Base-by-base conservation (phyloP, 2,797 vertebrate genomes). In the Prunella strophiata region DNA sequence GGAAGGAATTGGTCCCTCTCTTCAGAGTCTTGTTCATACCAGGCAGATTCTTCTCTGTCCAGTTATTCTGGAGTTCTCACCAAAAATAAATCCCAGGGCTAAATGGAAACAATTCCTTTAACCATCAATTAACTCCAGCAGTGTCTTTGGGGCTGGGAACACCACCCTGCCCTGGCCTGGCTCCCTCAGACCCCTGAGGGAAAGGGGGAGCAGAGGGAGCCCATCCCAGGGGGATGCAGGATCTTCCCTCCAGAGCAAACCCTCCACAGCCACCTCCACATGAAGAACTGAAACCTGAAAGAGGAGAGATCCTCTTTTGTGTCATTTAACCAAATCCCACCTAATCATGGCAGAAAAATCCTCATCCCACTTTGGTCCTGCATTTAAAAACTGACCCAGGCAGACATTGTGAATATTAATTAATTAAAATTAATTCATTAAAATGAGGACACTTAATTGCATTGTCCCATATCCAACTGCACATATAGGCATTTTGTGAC, bases 11-110 rank as follows among this genome's bases (percentile, higher is more conserved):
- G 55, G 71, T 48, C 42, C 67, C 74, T 95, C 63, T 76, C 83
- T 89, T 94, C 88, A 71, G 92, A 84, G 59, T n/a, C 85, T 82
- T 79, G 74, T 63, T 91, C 93, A 76, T 67, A 38, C 4, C 16
- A 70, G 5, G 1, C 21, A 73, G 52, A 29, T 36, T 78, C 23
- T 87, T 95, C 75, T 73, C 47, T 51, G 59, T 87, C 88, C 90
- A 48, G 48, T 92, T 94, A 61, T 73, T 80, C 76, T 8, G 3
- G 11, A 62, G 48, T 55, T 87, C 79, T 78, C 75, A 81, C 61
- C 47, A 86, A 75, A 95, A 94, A 93, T 73, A 78, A 93, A 75
- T 76, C 61, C 54, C 10, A 7, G 36, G 42, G n/a, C 47, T 92
- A 66, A 91, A 68, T 1, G 2, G 89, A 83, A 93, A 51, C 40